A percentile compares a stretch with the other conserved stretches of the same genome.
These are phyloP conservation scores for Ceratosolen fusciceps DNA, from an alignment of 1,140 invertebrate species.

Conservation along the genomic window DNA sequence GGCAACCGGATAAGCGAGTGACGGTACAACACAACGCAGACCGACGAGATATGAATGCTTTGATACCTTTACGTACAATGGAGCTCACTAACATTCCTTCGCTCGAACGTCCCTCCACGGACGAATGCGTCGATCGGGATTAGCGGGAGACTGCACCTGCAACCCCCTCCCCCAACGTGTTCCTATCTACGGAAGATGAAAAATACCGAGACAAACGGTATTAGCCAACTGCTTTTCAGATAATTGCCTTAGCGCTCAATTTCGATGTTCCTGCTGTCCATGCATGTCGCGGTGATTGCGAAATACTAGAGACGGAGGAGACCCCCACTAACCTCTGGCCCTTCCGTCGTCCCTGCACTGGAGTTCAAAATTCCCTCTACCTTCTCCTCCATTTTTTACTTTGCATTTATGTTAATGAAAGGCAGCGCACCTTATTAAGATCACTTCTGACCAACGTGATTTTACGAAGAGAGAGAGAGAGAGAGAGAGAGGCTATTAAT, in stretches of 20 bases:
- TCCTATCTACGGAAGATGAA: neutral
- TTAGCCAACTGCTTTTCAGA: conserved; percentile 18
- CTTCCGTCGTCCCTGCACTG: neutral
- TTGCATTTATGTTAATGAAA: neutral
- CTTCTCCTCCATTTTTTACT: neutral
- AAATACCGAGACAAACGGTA: conserved; percentile 12
- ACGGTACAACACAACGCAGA: neutral
- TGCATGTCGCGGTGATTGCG: neutral
- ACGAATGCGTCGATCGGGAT: neutral
- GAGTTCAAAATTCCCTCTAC: conserved; percentile 1
- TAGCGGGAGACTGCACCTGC: too few species aligned
- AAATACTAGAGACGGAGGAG: neutral
- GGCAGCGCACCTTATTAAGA: neutral
- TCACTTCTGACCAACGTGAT: too few species aligned
- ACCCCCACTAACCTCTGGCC: neutral
- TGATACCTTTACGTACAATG: neutral
- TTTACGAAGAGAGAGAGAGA: too few species aligned
- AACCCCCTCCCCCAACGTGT: too few species aligned
- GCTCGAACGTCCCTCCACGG: neutral
- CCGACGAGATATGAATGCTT: neutral
- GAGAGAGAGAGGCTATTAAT: too few species aligned
- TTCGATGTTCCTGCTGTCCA: neutral
- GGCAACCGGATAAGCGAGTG: conserved; percentile 14
- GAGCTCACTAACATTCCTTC: too few species aligned
- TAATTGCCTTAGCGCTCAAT: conserved; percentile 12